These are phyloP conservation scores for Heliconius himera DNA, from an alignment of 1,140 invertebrate species.

Conservation along the genomic window DNA sequence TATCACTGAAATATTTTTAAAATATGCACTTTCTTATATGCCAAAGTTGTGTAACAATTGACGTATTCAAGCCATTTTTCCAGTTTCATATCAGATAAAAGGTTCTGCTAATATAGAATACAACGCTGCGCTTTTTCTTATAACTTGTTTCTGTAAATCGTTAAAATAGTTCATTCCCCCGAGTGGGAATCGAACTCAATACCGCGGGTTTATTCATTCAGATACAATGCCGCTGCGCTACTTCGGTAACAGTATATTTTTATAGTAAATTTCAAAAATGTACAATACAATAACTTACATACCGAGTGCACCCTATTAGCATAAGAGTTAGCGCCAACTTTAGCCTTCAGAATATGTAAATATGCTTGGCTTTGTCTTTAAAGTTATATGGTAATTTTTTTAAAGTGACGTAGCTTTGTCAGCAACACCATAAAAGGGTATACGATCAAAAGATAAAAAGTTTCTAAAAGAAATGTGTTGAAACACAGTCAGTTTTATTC, in stretches of 20 bases:
- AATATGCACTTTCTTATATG: too few species aligned
- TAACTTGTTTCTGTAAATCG: too few species aligned
- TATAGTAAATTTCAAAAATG: neutral
- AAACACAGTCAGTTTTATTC: neutral
- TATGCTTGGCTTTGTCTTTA: conserved; percentile 4
- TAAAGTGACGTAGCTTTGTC: neutral
- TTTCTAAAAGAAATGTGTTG: neutral
- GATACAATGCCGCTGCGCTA: too few species aligned
- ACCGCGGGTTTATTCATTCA: too few species aligned
- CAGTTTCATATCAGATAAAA: too few species aligned
- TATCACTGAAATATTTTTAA: too few species aligned
- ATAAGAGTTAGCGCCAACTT: neutral
- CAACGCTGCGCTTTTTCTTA: too few species aligned
- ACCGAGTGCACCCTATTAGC: neutral
- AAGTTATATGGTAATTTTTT: conserved; percentile 7
- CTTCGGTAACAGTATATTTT: neutral
- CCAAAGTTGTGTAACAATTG: too few species aligned
- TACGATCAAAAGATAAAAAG: neutral
- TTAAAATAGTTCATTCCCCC: too few species aligned
- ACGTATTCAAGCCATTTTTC: too few species aligned
- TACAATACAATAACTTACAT: neutral
- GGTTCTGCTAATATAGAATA: too few species aligned
- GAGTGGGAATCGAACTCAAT: too few species aligned
- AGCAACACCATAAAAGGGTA: neutral
- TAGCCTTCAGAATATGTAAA: conserved; percentile 15